Percentiles rank a stretch among this genome's conserved stretches.
These are phyloP conservation scores for Cyprinus carpio DNA, from an alignment of 2,113 vertebrate genomes.

Conservation along the genomic window DNA sequence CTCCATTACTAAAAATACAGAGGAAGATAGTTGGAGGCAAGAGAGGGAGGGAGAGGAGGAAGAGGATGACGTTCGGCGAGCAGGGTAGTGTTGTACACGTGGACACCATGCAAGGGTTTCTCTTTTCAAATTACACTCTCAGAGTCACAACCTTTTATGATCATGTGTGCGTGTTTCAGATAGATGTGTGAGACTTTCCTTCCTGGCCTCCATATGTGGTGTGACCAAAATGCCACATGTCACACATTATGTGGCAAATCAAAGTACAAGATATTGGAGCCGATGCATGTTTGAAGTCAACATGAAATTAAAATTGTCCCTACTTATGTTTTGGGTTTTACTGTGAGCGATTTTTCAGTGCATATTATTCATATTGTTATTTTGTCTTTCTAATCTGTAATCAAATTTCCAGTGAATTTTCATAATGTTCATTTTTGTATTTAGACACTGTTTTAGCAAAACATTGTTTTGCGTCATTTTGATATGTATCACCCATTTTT, in stretches of 20 bases:
- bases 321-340: background rate
- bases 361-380: background rate
- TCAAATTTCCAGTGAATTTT: background rate
- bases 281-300: background rate
- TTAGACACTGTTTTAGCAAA: too few species aligned
- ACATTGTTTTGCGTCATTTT: background rate
- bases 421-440: too few species aligned
- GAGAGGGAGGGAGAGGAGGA: conserved; percentile 16
- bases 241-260: background rate
- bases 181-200: conserved; percentile 1
- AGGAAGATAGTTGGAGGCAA: conserved; percentile 44
- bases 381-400: background rate
- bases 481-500: background rate
- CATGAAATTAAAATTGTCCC: background rate
- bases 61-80: conserved; percentile 34
- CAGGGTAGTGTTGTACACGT: conserved; percentile 38
- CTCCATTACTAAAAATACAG: conserved; percentile 58
- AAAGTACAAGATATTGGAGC: background rate
- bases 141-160: conserved; percentile 26
- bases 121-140: conserved; percentile 26
- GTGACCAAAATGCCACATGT: conserved; percentile 5
- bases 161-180: background rate
- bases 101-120: conserved; percentile 24
- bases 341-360: background rate
- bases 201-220: conserved; percentile 20